phyloP scores from a whole-genome alignment of 2,113 vertebrate genomes.

The Xyrauchen texanus region DNA sequence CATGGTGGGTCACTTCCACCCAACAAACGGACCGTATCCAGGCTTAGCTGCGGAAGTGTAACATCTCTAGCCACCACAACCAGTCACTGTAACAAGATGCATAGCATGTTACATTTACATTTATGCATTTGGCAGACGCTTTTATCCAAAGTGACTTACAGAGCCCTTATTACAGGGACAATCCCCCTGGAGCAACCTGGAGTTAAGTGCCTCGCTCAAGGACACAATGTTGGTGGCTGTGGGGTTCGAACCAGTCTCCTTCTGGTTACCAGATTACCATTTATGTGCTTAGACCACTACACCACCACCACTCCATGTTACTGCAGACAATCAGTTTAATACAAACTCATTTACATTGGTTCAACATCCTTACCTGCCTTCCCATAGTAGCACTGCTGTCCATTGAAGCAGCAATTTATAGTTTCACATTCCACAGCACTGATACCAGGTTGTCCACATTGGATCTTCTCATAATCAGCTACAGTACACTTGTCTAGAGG shows the following conservation, averaged over 20 bases:
- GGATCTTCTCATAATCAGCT: conserved; percentile 55
- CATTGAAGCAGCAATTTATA: conserved; percentile 70
- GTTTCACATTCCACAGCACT: conserved; percentile 57
- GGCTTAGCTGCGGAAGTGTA: conserved; percentile 64
- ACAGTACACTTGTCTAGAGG: conserved; percentile 58
- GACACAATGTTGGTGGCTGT: too few species aligned
- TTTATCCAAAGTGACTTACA: too few species aligned
- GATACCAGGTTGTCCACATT: conserved; percentile 62
- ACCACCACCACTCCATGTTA: too few species aligned
- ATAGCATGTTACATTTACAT: too few species aligned
- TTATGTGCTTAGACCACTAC: too few species aligned
- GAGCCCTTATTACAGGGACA: too few species aligned
- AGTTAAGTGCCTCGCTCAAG: too few species aligned
- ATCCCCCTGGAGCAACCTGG: too few species aligned
- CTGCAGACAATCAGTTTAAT: conserved; percentile 51
- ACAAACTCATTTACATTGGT: too few species aligned
- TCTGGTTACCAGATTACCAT: too few species aligned
- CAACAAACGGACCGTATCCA: conserved; percentile 64
- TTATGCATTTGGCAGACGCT: too few species aligned
- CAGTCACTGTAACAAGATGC: conserved; percentile 63
- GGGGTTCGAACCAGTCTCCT: too few species aligned
- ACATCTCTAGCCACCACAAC: conserved; percentile 67
- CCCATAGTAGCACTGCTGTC: conserved; percentile 67
- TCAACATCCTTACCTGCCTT: conserved; percentile 59
- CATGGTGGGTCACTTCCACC: conserved; percentile 55